Base-by-base conservation (phyloP, 2,797 vertebrate genomes). In the Myiothlypis coronata region DNA sequence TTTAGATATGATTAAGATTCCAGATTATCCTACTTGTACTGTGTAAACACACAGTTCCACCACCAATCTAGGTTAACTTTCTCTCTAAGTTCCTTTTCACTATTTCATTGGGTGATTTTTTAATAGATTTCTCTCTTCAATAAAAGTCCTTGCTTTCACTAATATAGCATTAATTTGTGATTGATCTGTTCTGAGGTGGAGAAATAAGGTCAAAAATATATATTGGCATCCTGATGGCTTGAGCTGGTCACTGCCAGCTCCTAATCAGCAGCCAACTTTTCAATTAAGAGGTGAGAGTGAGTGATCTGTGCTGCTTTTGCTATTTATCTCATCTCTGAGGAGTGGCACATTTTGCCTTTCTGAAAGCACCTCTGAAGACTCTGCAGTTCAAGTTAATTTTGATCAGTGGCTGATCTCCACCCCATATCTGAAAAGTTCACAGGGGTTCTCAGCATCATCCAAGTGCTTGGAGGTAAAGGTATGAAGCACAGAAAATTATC, bases 231-330 rank as follows among this genome's bases (percentile, higher is more conserved):
- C 78, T 69, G 52, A 96, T 93, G 95, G 60, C 83, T 96, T 90
- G 68, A 67, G 74, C 43, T 92, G 97, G 96, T 96, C 92, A 96
- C 84, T 83, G 81, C 94, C 85, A 83, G n/a, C 55, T 87, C 94
- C 97, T 97, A 97, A 97, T 96, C 87, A 93, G 75, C 83, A 94
- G 97, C 97, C 97, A 98, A 85, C 81, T 96, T 94, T 98, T 97
- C 98, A 98, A 96, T 98, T 98, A 98, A 95, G 94, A 96, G 84
- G 95, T 94, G 89, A 95, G 82, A 96, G 85, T 75, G 92, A 97
- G 76, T 94, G 96, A 95, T 95, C 96, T 96, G 77, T 72, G 75
- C 92, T 96, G 92, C 76, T 75, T 92, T 86, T 72, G 46, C 68
- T 91, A 86, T 96, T 94, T 93, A 90, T 97, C 90, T 96, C 83